Base-by-base conservation (phyloP, 1,140 invertebrate genomes). In the Orius laevigatus region DNA sequence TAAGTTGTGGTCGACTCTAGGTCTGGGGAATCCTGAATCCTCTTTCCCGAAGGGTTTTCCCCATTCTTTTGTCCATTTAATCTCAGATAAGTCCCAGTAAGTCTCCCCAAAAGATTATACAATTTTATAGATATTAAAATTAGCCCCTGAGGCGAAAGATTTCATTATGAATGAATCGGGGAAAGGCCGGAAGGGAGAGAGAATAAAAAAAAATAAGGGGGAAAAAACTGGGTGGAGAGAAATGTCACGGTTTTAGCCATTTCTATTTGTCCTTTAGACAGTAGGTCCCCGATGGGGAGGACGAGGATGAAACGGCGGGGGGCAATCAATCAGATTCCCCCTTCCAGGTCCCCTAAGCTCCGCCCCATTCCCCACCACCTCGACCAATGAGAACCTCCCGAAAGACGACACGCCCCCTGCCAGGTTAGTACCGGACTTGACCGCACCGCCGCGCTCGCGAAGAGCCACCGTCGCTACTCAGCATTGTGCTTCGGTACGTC, bases 161-260 rank as follows among this genome's bases (percentile, higher is more conserved):
- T 25, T 25, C 25, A 25, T 25, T 25, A 42, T 19, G 40, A 19
- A 15, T 12, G 40, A 42, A 12, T 14, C 40, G 10, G 15, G 32
- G 43, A 12, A 42, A 31, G 32, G 18, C 25, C 18, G 20, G 32
- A n/a, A 5, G 15, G 32, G 32, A 45, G 11, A 33, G 32, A 32
- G 25, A 25, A 11, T 11, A 14, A 45, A 45, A 16, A 42, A 42
- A 5, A 19, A 19, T 9, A 45, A 32, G 15, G 15, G 9, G 12
- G 32, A 45, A 45, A 45, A 45, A 32, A 32, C 25, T 31, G 20
- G 43, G 43, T 32, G 43, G 43, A 45, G 36, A 38, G 43, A 45
- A 45, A 45, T 45, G 43, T 45, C 43, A 45, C 43, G 43, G 43
- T 45, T 25, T 45, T 45, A 45, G 43, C 43, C 32, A 45, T 45